These are phyloP conservation scores for Dromaius novaehollandiae DNA, from an alignment of 2,113 vertebrate genomes.

Conservation along the genomic window DNA sequence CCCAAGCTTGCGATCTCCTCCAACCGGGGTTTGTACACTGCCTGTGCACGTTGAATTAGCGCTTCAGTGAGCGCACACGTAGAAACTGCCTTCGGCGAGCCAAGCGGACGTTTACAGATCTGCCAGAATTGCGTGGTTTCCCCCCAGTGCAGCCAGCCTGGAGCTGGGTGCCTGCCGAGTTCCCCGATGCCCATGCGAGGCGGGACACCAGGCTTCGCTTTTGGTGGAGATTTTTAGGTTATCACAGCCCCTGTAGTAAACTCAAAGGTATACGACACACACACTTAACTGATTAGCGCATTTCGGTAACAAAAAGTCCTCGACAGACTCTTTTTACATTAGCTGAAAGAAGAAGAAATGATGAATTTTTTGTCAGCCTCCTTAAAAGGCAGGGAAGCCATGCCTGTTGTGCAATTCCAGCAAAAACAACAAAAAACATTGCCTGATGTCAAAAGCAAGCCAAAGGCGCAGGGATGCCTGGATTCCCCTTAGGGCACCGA, in stretches of 20 bases:
- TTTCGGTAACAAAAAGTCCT: neutral
- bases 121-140: too few species aligned
- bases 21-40: neutral
- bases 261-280: neutral
- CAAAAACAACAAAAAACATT: neutral
- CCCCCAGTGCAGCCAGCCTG: neutral
- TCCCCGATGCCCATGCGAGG: neutral
- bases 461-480: neutral
- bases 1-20: neutral
- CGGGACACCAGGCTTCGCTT: neutral
- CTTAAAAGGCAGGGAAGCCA: neutral
- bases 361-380: neutral
- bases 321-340: neutral
- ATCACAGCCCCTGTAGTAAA: neutral
- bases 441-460: neutral
- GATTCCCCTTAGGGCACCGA: neutral
- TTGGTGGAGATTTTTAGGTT: neutral
- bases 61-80: too few species aligned
- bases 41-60: accelerated
- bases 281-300: neutral
- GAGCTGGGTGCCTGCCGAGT: neutral
- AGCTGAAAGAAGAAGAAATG: neutral
- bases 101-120: too few species aligned
- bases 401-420: neutral
- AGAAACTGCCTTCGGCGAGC: too few species aligned